phyloP scores from a whole-genome alignment of 2,888 invertebrate species.

The Nephrotoma appendiculata region DNA sequence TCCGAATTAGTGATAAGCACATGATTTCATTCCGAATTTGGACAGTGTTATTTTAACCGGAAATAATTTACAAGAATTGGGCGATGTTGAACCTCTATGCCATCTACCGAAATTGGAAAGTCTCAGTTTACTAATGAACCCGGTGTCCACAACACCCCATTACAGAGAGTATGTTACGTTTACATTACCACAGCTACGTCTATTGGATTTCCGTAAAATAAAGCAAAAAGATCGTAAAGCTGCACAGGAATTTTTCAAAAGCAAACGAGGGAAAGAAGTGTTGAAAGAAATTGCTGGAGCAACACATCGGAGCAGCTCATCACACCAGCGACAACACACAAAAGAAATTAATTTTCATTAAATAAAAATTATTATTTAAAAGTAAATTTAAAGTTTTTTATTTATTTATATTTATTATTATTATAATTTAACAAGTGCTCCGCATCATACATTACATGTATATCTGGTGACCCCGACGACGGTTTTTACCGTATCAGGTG shows the following conservation, averaged over 20 bases:
- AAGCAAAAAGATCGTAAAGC: constrained; percentile 81
- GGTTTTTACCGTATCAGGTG: too few species aligned
- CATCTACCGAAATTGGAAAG: constrained; percentile 63
- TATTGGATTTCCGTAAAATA: constrained; percentile 93
- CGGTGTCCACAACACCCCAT: constrained; percentile 85
- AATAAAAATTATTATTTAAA: too few species aligned
- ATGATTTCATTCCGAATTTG: constrained; percentile 78
- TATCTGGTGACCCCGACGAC: too few species aligned
- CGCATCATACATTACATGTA: too few species aligned
- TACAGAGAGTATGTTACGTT: constrained; percentile 55
- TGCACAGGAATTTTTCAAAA: constrained; percentile 77
- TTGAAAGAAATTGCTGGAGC: constrained; percentile 79
- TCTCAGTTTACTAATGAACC: constrained; percentile 87
- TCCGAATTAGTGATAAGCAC: constrained; percentile 73
- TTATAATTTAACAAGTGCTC: too few species aligned
- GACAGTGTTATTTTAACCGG: constrained; percentile 85
- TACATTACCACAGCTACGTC: constrained; percentile 71
- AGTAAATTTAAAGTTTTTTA: too few species aligned
- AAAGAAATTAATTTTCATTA: too few species aligned
- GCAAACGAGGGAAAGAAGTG: constrained; percentile 83
- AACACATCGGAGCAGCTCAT: too few species aligned
- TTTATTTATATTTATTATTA: too few species aligned
- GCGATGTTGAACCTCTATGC: constrained; percentile 79
- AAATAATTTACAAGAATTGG: constrained; percentile 88
- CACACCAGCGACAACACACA: too few species aligned